Percentiles rank a stretch among this genome's conserved stretches.
These are phyloP conservation scores for Sceloporus tristichus DNA, from an alignment of 2,113 vertebrate species.

Conservation along the genomic window DNA sequence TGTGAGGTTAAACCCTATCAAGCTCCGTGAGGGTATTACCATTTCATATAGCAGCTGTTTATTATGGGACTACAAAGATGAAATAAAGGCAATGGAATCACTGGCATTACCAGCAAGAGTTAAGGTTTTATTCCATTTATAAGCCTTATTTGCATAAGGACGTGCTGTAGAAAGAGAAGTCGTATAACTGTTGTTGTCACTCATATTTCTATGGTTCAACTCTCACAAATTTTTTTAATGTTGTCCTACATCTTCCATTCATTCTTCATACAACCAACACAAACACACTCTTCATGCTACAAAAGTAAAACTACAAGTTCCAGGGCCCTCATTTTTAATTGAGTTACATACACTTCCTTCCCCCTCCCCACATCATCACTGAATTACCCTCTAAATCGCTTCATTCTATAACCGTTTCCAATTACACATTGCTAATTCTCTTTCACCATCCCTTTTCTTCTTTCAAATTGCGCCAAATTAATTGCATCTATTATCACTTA, in stretches of 20 bases:
- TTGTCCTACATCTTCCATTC: conserved; percentile 37
- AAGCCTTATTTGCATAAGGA: conserved; percentile 66
- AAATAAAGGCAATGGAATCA: conserved; percentile 53
- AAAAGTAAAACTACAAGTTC: conserved; percentile 55
- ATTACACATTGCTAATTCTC: conserved; percentile 65
- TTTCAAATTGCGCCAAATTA: conserved; percentile 72
- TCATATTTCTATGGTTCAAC: conserved; percentile 62
- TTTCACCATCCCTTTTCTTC: conserved; percentile 66
- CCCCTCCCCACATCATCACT: conserved; percentile 26
- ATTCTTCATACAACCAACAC: conserved; percentile 36
- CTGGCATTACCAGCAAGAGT: conserved; percentile 48
- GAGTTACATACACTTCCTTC: conserved; percentile 6
- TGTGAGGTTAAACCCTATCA: conserved; percentile 48
- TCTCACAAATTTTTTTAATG: conserved; percentile 52
- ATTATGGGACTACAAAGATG: conserved; percentile 51
- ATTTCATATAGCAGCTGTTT: conserved; percentile 54
- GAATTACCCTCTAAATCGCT: conserved; percentile 37
- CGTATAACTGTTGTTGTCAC: conserved; percentile 71
- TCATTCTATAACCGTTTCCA: conserved; percentile 64
- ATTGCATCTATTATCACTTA: conserved; percentile 71
- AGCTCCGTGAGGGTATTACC: conserved; percentile 43
- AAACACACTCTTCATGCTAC: conserved; percentile 25
- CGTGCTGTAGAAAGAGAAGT: conserved; percentile 62
- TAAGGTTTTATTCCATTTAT: conserved; percentile 44
- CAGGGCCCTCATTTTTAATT: conserved; percentile 57